phyloP scores from a whole-genome alignment of 2,888 invertebrate species.

The Emmelina monodactyla region DNA sequence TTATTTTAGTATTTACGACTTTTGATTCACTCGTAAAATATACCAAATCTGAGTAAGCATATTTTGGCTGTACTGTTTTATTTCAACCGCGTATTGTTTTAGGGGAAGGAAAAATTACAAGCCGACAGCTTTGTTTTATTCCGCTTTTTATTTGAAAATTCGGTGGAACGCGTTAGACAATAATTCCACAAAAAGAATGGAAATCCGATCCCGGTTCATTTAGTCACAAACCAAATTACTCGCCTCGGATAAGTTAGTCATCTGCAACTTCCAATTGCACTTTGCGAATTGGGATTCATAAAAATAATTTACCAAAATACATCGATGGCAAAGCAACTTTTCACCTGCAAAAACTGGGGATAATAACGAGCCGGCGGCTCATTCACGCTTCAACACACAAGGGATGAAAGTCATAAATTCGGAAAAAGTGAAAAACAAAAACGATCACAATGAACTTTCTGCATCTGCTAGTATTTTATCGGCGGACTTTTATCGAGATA shows the following conservation, averaged over 20 bases:
- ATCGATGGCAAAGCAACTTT: conserved; percentile 17
- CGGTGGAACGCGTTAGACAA: too few species aligned
- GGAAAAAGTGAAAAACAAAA: conserved; percentile 31
- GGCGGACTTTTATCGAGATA: background rate
- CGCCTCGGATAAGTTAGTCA: conserved; percentile 1
- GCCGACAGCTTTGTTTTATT: too few species aligned
- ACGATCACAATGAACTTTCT: conserved; percentile 18
- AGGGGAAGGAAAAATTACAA: too few species aligned
- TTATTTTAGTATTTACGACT: background rate
- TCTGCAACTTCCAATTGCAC: conserved; percentile 1
- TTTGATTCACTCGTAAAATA: background rate
- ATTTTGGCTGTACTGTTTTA: too few species aligned
- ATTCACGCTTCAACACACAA: conserved; percentile 29
- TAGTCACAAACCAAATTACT: too few species aligned
- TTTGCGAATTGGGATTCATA: background rate
- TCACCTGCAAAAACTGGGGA: conserved; percentile 23
- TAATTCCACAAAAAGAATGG: too few species aligned
- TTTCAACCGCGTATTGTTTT: too few species aligned
- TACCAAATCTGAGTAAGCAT: too few species aligned
- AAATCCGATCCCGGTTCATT: too few species aligned
- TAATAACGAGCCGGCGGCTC: conserved; percentile 33
- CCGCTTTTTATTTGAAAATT: too few species aligned
- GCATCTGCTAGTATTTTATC: conserved; percentile 1
- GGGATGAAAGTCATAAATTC: conserved; percentile 35
- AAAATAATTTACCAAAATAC: conserved; percentile 10